Evolutionary conservation across 2,113 vertebrate species (phyloP), one percentile per base, ranked within the genome.

Genomic region (Aegithalos caudatus): DNA sequence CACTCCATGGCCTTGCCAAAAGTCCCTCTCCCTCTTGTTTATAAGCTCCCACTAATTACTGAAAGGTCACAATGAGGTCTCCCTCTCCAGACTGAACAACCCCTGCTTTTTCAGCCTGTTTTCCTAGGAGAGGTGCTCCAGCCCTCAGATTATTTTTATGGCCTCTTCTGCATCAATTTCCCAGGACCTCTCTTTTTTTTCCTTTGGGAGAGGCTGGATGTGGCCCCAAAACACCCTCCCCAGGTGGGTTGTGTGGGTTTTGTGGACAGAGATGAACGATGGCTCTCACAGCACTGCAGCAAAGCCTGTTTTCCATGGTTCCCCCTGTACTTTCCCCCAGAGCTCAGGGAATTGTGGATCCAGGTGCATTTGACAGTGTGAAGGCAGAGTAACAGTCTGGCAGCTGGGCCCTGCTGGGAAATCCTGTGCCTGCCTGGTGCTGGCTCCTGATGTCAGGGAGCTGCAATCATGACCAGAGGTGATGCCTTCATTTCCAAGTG

Each of bases 401-500:
- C 56, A 5, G 77, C 78, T 37, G 10, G 21, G 51, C 56, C 58
- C 86, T 45, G 0, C 19, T 44, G 94, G 96, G 85, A 85, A 91
- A 88, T 61, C 79, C 81, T 29, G 14, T 27, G 62, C 89, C 90
- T n/a, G 80, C 33, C 72, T 86, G 10, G 2, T 14, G 60, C 38
- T 47, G 72, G 24, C 56, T 80, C 24, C 2, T 31, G 12, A 53
- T 8, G 0, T 71, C 86, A 48, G 48, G 65, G 76, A 92, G 80
- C 67, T 77, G 65, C 84, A 88, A 33, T 79, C 81, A 14, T n/a
- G 72, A 71, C 93, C 56, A 2, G 61, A 61, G 92, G 90, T 86
- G 94, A 94, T 69, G 61, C 84, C 67, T 91, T 73, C 81, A 90
- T 96, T 95, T 94, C 65, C 93, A 97, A 92, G 89, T 95, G 84